Conservation (phyloP, 2,113 vertebrate species). For the Naja naja region DNA sequence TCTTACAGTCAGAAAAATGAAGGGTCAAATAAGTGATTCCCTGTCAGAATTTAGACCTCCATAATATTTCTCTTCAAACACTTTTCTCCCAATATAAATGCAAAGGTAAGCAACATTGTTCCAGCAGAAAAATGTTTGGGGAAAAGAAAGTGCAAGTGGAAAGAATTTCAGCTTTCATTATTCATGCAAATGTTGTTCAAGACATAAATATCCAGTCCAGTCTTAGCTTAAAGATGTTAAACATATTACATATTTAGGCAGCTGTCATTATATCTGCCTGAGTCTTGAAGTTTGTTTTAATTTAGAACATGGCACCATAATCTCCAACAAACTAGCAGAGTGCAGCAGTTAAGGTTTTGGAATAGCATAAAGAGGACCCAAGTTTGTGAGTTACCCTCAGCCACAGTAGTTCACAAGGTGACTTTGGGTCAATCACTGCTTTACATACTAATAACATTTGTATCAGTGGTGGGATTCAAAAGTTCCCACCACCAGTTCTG, state of each 20-base stretch:
- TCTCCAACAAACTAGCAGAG: neutral
- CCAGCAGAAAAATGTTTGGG: neutral
- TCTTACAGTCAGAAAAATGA: neutral
- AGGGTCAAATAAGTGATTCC: neutral
- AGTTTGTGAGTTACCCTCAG: neutral
- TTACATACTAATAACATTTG: neutral
- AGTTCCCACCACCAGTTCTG: too few relatives aligned
- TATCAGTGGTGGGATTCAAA: neutral
- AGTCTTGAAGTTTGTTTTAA: neutral
- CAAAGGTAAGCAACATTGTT: neutral
- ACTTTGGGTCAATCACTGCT: neutral
- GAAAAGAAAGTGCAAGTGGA: neutral
- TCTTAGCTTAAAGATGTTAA: neutral
- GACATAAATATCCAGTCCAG: neutral
- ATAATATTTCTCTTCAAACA: neutral
- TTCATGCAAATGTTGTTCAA: neutral
- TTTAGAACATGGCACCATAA: neutral
- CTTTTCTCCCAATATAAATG: neutral
- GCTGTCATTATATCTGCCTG: neutral
- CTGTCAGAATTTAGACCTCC: neutral
- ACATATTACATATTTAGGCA: neutral
- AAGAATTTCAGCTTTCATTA: neutral
- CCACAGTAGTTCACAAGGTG: neutral
- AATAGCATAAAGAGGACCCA: neutral
- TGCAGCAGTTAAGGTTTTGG: neutral